Evolutionary conservation across 2,113 vertebrate species (phyloP).

Genomic region (Noctilio leporinus): DNA sequence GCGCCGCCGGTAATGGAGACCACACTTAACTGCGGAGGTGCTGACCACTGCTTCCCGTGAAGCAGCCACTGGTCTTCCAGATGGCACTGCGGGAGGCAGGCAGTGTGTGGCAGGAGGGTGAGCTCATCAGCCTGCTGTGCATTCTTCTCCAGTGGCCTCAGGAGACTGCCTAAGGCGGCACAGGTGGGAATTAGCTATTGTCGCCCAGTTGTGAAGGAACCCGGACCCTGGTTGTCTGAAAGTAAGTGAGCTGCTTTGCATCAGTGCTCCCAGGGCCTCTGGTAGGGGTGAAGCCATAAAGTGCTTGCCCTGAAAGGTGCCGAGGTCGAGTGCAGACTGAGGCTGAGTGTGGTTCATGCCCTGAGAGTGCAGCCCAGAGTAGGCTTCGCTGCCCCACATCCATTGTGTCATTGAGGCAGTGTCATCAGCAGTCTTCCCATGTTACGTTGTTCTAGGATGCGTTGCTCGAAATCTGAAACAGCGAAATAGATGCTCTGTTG

Average conservation of each 20-base stretch:
- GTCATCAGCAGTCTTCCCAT: background rate
- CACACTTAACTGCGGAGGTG: background rate
- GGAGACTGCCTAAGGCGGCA: background rate
- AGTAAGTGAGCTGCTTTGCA: background rate
- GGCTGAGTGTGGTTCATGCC: background rate
- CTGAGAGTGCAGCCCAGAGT: background rate
- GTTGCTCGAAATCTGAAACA: background rate
- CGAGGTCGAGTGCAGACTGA: background rate
- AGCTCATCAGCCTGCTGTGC: fast-evolving
- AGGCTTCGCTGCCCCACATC: background rate
- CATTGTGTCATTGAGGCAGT: background rate
- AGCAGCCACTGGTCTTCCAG: fast-evolving
- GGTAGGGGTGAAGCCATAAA: background rate
- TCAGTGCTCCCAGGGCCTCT: background rate
- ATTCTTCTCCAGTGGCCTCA: background rate
- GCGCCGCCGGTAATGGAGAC: background rate
- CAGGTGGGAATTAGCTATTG: background rate
- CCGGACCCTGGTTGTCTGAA: background rate
- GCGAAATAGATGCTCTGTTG: background rate
- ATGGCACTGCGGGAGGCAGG: background rate
- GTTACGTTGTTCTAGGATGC: background rate
- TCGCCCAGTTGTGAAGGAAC: background rate
- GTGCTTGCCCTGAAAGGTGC: background rate
- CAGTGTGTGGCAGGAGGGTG: fast-evolving
- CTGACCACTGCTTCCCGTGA: background rate